Evolutionary conservation across 2,797 vertebrate species (phyloP).

Genomic region (Rhynchonycteris naso): DNA sequence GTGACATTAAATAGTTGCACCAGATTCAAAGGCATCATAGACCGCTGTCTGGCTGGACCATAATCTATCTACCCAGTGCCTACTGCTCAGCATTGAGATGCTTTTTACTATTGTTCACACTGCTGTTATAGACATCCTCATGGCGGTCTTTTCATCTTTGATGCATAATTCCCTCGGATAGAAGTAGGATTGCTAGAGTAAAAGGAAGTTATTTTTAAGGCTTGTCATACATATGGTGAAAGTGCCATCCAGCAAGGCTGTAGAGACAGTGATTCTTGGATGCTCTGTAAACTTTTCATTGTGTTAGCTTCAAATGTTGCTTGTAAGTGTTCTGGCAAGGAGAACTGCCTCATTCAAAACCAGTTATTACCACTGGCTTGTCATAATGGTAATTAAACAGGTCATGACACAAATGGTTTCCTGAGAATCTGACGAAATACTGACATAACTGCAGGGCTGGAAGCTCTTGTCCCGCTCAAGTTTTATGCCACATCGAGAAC

Average conservation of each 20-base stretch:
- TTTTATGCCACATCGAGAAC: neutral
- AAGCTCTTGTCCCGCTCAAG: neutral
- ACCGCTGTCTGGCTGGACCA: fast-evolving
- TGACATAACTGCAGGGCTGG: neutral
- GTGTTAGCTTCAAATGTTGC: neutral
- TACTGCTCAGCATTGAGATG: neutral
- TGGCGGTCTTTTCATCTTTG: neutral
- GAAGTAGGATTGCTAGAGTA: neutral
- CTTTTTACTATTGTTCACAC: neutral
- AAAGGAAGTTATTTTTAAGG: neutral
- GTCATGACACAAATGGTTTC: neutral
- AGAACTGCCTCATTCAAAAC: neutral
- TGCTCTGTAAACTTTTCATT: neutral
- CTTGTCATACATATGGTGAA: neutral
- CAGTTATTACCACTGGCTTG: neutral
- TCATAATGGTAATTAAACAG: neutral
- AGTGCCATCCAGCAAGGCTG: neutral
- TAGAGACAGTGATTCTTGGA: neutral
- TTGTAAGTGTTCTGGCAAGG: neutral
- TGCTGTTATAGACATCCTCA: neutral
- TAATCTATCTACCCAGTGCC: neutral
- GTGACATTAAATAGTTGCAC: neutral
- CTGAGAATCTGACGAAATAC: neutral
- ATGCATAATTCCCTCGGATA: neutral
- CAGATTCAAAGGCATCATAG: neutral